Evolutionary conservation across 2,113 vertebrate genomes (phyloP).

Genomic region (Cottus gobio): DNA sequence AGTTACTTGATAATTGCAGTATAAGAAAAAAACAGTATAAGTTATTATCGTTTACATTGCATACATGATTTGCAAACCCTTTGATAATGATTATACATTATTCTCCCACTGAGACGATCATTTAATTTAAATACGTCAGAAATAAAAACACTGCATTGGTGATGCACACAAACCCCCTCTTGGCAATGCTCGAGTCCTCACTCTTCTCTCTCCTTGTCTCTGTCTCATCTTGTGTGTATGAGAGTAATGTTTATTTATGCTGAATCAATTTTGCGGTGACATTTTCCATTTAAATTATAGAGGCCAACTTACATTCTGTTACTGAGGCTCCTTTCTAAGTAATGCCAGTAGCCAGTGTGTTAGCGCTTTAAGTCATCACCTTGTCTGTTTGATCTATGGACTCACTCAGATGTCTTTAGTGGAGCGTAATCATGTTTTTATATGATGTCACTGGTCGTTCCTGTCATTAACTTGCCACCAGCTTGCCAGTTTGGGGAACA

Average conservation of each 20-base stretch:
- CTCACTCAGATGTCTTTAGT: conserved; percentile 68
- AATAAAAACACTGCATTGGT: conserved; percentile 64
- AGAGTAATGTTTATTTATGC: conserved; percentile 40
- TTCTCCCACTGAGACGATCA: conserved; percentile 66
- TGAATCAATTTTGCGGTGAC: conserved; percentile 28
- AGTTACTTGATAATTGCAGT: conserved; percentile 89
- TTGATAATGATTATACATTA: conserved; percentile 79
- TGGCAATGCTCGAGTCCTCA: conserved; percentile 36
- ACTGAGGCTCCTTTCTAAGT: conserved; percentile 44
- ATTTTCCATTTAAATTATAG: conserved; percentile 42
- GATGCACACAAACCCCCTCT: conserved; percentile 51
- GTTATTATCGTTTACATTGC: conserved; percentile 80
- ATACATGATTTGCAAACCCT: conserved; percentile 80
- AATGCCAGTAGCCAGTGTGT: conserved; percentile 43
- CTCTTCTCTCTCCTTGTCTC: conserved; percentile 15
- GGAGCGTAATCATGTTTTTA: conserved; percentile 72
- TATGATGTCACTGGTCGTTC: conserved; percentile 75
- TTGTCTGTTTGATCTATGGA: conserved; percentile 68
- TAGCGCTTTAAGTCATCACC: conserved; percentile 54
- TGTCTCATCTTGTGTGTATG: conserved; percentile 17
- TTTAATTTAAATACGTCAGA: conserved; percentile 70
- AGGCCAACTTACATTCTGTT: conserved; percentile 44
- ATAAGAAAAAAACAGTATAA: conserved; percentile 68
- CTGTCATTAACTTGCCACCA: conserved; percentile 88
- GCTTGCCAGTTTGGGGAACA: conserved; percentile 93